Base-by-base conservation (phyloP, 2,113 vertebrate genomes). In the Colistium nudipinnis region DNA sequence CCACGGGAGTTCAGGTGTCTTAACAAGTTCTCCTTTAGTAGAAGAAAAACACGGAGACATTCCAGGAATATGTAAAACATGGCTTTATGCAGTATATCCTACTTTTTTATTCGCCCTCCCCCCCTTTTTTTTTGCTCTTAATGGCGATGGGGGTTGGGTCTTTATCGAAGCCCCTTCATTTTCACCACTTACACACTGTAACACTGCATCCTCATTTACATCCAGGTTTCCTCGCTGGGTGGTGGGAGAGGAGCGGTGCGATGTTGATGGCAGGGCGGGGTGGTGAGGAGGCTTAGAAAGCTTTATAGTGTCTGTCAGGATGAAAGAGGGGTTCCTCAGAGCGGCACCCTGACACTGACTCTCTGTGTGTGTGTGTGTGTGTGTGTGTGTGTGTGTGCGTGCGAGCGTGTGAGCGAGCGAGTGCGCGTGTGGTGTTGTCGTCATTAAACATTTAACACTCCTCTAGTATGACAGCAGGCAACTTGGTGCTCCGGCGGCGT, bases 401-500 rank as follows among this genome's bases (percentile, higher is more conserved):
- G 91, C 88, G 94, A 88, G 93, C 89, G 94, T 88, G 92, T 73
- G 93, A 87, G 93, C 88, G 94, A 88, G 93, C 87, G 92, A 84
- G 93, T 85, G 91, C 88, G 94, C 88, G 93, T 89, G 94, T 89
- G 93, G 93, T 99, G 96, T 94, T 98, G 96, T 98, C 93, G 93
- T 94, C 96, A 98, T 98, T 95, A 98, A 98, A 98, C 95, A 98
- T 98, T 98, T 93, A 98, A 95, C 92, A 91, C 87, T 90, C 93
- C 94, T 95, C 94, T 94, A 94, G 84, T 91, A 92, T 94, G 96
- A 95, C 96, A 98, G 97, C 96, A 95, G 95, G 95, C 93, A 94
- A 93, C 95, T 93, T 93, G 88, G 93, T 94, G 93, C 94, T 93
- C 89, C 92, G 93, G 91, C 93, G 80, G 91, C 94, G 86, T 92